Base-by-base conservation (phyloP, 2,888 invertebrate species). In the Periphyllus acericola region DNA sequence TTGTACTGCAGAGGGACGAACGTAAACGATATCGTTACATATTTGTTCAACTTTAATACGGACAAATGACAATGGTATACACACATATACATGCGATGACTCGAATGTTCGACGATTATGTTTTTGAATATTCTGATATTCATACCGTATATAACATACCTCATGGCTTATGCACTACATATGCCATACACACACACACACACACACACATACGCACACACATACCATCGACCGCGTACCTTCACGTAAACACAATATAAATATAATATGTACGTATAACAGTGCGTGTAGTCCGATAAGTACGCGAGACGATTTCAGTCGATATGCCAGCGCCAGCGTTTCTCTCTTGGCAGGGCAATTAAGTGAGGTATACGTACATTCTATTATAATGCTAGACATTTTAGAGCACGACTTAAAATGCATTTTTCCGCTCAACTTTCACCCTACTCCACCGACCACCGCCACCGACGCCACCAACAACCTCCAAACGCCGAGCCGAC, bases 321-420 rank as follows among this genome's bases (percentile, higher is more conserved):
- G 52, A 82, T 71, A 40, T 40, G 80, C 60, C 80, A 66, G 80
- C 29, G 40, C 40, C 68, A 68, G 21, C 79, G 46, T 82, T 82
- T 72, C 82, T 52, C 82, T 34, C 72, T 82, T 82, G 82, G 52
- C 82, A 82, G 82, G 52, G 71, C 82, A 82, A 82, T 82, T 82
- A 82, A 34, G 17, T 72, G 72, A 52, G 21, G 40, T 66, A 66
- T 52, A 68, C n/a, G n/a, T n/a, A n/a, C 46, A 34, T 17, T 72
- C 34, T 71, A 72, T n/a, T 14, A 34, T 34, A 32, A 72, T 72
- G 82, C 17, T 34, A 72, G 72, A 72, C 21, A 72, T 83, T 72
- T 34, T 34, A 21, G 17, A 74, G 36, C 71, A n/a, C 71, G 68
- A 46, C 21, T 68, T 29, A 68, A 82, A 71, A 72, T 32, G 82